phyloP scores from a whole-genome alignment of 1,140 invertebrate species.

The Antheraea mylitta region DNA sequence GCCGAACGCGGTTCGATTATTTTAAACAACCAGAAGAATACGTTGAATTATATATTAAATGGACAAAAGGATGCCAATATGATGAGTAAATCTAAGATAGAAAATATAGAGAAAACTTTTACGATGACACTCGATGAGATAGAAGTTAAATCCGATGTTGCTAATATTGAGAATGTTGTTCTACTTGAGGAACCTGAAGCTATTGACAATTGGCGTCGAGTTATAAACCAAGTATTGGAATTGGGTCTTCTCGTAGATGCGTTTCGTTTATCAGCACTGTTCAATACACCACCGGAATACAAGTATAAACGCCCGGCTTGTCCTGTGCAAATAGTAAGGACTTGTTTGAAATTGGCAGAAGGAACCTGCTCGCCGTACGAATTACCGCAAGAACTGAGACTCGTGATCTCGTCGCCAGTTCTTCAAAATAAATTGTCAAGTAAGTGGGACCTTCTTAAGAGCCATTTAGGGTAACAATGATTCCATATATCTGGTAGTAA shows the following conservation, averaged over 20 bases:
- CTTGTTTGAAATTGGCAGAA: conserved; percentile 64
- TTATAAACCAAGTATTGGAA: conserved; percentile 54
- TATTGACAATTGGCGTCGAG: conserved; percentile 54
- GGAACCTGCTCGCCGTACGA: conserved; percentile 65
- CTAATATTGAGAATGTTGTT: conserved; percentile 61
- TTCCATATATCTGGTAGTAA: too few species aligned
- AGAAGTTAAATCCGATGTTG: conserved; percentile 67
- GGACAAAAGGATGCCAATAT: conserved; percentile 53
- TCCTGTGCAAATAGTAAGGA: conserved; percentile 61
- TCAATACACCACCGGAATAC: conserved; percentile 51
- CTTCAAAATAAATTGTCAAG: conserved; percentile 62
- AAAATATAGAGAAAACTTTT: conserved; percentile 48
- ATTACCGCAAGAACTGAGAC: conserved; percentile 60
- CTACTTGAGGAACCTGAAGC: conserved; percentile 51
- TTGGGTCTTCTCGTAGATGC: conserved; percentile 59
- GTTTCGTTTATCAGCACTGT: conserved; percentile 62
- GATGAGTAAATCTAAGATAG: conserved; percentile 29
- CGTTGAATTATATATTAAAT: conserved; percentile 55
- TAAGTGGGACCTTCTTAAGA: conserved; percentile 29
- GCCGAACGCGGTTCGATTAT: conserved; percentile 42
- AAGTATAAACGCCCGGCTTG: conserved; percentile 48
- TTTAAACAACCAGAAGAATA: conserved; percentile 58
- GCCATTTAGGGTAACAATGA: too few species aligned
- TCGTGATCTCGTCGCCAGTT: conserved; percentile 61
- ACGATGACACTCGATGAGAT: conserved; percentile 65